Evolutionary conservation across 2,797 vertebrate species (phyloP).

Genomic region (Champsocephalus esox): DNA sequence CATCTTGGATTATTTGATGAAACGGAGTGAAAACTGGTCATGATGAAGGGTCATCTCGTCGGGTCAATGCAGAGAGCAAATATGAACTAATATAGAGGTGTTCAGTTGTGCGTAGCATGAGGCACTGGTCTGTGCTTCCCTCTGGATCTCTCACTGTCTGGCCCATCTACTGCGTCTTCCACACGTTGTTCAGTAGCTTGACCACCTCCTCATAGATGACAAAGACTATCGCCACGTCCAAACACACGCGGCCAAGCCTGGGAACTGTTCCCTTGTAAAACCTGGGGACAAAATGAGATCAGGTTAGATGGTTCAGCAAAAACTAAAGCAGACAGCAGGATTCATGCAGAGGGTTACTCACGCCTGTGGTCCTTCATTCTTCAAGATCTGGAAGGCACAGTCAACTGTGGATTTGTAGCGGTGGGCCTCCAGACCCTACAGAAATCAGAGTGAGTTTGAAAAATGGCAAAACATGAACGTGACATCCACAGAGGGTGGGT

Average conservation of each 20-base stretch:
- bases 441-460: background rate
- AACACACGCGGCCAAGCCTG: constrained; percentile 80
- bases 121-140: constrained; percentile 59
- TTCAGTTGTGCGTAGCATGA: constrained; percentile 68
- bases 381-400: constrained; percentile 89
- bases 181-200: constrained; percentile 83
- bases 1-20: constrained; percentile 6
- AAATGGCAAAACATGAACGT: background rate
- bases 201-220: constrained; percentile 87
- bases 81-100: constrained; percentile 58
- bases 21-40: constrained; percentile 27
- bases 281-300: constrained; percentile 50
- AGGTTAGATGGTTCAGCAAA: background rate
- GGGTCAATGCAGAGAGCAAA: constrained; percentile 29
- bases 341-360: constrained; percentile 70
- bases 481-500: background rate
- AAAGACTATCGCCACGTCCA: constrained; percentile 86
- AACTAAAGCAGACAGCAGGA: background rate
- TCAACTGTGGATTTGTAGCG: constrained; percentile 88
- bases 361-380: constrained; percentile 87
- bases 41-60: constrained; percentile 31
- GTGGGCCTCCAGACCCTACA: constrained; percentile 87
- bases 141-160: constrained; percentile 18
- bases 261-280: constrained; percentile 88
- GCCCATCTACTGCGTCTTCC: constrained; percentile 80